A percentile compares a stretch with the other conserved stretches of the same genome.
Conservation (phyloP, 2,888 invertebrate genomes). For the Achlya flavicornis region DNA sequence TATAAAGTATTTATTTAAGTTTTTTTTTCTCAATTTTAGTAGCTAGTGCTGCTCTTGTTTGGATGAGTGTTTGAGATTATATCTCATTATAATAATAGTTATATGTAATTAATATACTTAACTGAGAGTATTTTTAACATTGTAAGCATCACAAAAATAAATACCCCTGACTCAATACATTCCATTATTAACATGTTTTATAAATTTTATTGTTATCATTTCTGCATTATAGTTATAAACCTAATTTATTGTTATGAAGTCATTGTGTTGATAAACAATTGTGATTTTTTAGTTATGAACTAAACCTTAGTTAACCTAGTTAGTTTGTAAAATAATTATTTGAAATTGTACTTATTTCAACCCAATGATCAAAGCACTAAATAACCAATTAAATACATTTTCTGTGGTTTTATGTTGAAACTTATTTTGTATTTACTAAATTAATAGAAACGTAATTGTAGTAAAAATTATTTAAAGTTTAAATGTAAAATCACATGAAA, state of each 20-base stretch:
- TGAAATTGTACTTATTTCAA: constrained; percentile 16
- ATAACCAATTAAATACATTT: constrained; percentile 35
- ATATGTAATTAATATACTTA: constrained; percentile 23
- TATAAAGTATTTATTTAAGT: constrained; percentile 30
- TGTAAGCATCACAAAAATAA: constrained; percentile 48
- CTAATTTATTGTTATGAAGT: constrained; percentile 19
- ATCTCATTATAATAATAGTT: constrained; percentile 44
- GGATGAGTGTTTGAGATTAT: constrained; percentile 57
- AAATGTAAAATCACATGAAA: constrained; percentile 67
- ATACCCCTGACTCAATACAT: constrained; percentile 56
- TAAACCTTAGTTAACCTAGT: constrained; percentile 29
- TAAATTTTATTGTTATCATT: constrained; percentile 18
- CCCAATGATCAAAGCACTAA: constrained; percentile 39
- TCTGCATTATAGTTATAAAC: constrained; percentile 13
- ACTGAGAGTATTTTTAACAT: constrained; percentile 61
- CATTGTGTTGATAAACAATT: constrained; percentile 25
- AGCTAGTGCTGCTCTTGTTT: constrained; percentile 62
- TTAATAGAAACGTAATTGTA: neutral
- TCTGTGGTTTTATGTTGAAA: constrained; percentile 62
- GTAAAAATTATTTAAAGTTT: constrained; percentile 43
- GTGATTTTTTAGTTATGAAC: constrained; percentile 33
- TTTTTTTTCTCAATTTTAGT: constrained; percentile 40
- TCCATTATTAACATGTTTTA: constrained; percentile 48
- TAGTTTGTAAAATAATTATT: constrained; percentile 25
- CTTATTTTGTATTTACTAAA: constrained; percentile 21